Conservation (phyloP, 2,113 vertebrate genomes). For the Heterotis niloticus region DNA sequence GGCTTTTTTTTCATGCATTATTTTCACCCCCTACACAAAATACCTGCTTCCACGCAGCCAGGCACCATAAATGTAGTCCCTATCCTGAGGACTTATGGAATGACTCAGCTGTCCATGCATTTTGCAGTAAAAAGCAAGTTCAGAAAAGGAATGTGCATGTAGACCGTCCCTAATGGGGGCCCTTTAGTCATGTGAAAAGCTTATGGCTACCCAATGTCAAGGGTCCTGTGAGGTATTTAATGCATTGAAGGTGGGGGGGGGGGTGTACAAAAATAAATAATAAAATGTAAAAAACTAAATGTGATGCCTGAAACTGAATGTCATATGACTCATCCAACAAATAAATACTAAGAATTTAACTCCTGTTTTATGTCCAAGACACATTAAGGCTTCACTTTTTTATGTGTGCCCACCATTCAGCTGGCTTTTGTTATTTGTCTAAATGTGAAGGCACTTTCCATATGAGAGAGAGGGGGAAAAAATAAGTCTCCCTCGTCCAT, state of each 20-base stretch:
- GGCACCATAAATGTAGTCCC: background rate
- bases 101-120: slow-evolving; percentile 2
- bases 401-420: slow-evolving; percentile 23
- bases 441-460: slow-evolving; percentile 23
- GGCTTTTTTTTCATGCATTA: background rate
- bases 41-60: background rate
- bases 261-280: too few relatives aligned
- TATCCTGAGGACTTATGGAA: background rate
- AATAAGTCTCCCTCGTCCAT: background rate
- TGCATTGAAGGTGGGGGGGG: background rate
- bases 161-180: background rate
- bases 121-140: slow-evolving; percentile 17
- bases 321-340: background rate
- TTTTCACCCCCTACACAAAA: background rate
- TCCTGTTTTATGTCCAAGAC: slow-evolving; percentile 16
- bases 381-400: slow-evolving; percentile 9
- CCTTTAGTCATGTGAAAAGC: background rate
- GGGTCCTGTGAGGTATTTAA: background rate
- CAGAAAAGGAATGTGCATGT: background rate
- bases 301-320: background rate
- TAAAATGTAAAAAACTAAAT: background rate
- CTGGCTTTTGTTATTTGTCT: slow-evolving; percentile 25
- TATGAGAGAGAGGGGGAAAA: background rate
- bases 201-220: too few relatives aligned
- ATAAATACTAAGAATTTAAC: slow-evolving; percentile 2